Conservation (phyloP, 2,113 vertebrate species). For the Thinocorus orbignyianus region DNA sequence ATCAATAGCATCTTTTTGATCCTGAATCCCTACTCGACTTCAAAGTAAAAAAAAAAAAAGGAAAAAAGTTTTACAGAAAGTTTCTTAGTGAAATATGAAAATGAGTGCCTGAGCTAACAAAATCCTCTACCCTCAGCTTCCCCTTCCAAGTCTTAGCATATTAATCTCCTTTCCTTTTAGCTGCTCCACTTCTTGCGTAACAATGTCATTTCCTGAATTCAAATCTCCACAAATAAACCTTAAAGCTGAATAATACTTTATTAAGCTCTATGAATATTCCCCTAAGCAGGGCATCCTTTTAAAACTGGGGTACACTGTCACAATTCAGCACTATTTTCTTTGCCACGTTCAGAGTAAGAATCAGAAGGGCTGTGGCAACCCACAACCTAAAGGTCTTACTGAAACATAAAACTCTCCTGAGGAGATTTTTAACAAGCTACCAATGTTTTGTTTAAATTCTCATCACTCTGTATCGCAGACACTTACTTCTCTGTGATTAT, state of each 20-base stretch:
- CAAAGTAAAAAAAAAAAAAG: neutral
- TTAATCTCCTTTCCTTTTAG: constrained; percentile 50
- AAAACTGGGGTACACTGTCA: neutral
- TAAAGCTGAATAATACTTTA: constrained; percentile 45
- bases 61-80: neutral
- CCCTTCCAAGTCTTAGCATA: neutral
- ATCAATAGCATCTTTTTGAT: neutral
- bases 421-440: neutral
- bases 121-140: neutral
- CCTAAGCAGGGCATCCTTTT: constrained; percentile 10
- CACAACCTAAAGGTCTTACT: neutral
- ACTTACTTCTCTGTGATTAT: neutral
- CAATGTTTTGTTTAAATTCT: neutral
- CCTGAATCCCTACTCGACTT: neutral
- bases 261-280: constrained; percentile 11
- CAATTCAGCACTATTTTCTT: neutral
- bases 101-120: neutral
- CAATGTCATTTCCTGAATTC: constrained; percentile 47
- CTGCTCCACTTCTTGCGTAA: constrained; percentile 42
- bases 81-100: neutral
- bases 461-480: neutral
- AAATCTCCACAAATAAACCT: constrained; percentile 45
- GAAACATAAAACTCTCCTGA: neutral
- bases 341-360: neutral
- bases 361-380: neutral